A percentile compares a stretch with the other conserved stretches of the same genome.
Conservation (phyloP, 2,113 vertebrate genomes). For the Sylvilagus bachmani region DNA sequence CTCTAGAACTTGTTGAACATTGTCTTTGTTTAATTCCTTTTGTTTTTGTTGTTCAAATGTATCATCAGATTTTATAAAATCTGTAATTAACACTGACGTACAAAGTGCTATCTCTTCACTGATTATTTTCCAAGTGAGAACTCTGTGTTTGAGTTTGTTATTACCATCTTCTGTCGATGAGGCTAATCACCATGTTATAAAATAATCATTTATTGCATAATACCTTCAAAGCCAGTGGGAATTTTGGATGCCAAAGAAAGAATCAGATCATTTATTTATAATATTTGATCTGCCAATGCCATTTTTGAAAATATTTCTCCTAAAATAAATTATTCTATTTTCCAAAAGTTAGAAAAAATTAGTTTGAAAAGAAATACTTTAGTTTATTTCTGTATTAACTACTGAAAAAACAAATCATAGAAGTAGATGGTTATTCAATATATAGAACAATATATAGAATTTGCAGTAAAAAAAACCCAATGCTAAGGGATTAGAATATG, state of each 20-base stretch:
- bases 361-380: background rate
- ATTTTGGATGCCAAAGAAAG: background rate
- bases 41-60: constrained; percentile 5
- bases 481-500: background rate
- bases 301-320: constrained; percentile 33
- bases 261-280: constrained; percentile 35
- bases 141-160: background rate
- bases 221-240: constrained; percentile 6
- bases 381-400: constrained; percentile 28
- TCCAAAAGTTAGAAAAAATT: constrained; percentile 22
- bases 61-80: constrained; percentile 35
- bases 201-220: background rate
- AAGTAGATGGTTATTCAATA: background rate
- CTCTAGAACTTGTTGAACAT: background rate
- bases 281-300: background rate
- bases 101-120: constrained; percentile 18
- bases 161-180: background rate
- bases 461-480: background rate
- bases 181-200: background rate
- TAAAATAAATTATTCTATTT: constrained; percentile 38
- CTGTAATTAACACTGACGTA: background rate
- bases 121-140: constrained; percentile 15
- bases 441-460: background rate
- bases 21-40: background rate
- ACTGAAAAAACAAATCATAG: background rate